A percentile compares a stretch with the other conserved stretches of the same genome.
phyloP scores from a whole-genome alignment of 2,113 vertebrate genomes.

The Centrocercus urophasianus region DNA sequence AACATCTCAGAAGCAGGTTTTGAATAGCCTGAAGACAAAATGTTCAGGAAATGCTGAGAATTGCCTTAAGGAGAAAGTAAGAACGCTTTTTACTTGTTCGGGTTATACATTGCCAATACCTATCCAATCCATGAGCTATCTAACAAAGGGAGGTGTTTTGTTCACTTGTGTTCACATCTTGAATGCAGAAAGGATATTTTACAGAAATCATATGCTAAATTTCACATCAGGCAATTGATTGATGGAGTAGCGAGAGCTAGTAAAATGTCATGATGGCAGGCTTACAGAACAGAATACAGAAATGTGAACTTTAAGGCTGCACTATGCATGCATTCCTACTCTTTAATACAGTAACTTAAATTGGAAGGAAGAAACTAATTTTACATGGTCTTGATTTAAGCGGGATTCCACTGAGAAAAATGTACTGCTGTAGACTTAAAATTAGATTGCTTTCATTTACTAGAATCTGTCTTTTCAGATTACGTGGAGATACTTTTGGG shows the following conservation, averaged over 20 bases:
- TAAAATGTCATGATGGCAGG: neutral
- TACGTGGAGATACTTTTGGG: neutral
- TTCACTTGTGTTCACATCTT: neutral
- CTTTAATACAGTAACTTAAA: neutral
- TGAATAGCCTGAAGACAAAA: neutral
- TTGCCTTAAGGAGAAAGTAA: neutral
- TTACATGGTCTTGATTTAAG: slow-evolving; percentile 2
- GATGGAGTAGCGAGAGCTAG: neutral
- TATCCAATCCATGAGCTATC: neutral
- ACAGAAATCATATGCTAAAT: neutral
- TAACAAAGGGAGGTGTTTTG: neutral
- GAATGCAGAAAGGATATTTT: neutral
- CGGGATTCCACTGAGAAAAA: slow-evolving; percentile 40
- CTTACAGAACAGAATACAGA: neutral
- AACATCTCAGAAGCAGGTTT: neutral
- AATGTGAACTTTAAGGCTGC: neutral
- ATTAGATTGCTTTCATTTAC: neutral
- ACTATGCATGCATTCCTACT: neutral
- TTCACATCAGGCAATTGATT: neutral
- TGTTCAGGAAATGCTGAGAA: neutral
- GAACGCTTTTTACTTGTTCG: neutral
- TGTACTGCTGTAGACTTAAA: neutral
- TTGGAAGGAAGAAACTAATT: neutral
- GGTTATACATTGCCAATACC: neutral
- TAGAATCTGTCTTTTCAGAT: slow-evolving; percentile 46